Base-by-base conservation (phyloP, 2,113 vertebrate species). In the Pipra filicauda region DNA sequence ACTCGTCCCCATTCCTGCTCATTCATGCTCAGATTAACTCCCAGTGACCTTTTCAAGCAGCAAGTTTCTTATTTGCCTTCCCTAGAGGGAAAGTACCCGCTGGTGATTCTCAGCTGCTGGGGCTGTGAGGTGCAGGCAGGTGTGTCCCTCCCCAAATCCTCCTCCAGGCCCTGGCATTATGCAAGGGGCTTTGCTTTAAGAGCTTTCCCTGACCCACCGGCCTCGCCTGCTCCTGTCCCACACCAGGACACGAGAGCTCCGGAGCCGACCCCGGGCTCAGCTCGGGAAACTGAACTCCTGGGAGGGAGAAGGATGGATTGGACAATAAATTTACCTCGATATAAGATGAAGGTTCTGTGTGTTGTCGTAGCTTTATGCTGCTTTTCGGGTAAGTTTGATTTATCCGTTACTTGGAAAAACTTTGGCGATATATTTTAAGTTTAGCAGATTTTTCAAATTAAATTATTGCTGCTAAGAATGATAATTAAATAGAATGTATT, bases 41-140 rank as follows among this genome's bases (percentile, higher is more conserved):
- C 85, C 27, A 7, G 31, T 96, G 96, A 97, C 96, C 97, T 96
- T 96, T 96, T 95, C 91, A 74, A 94, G 88, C 90, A 67, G 78
- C 46, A 74, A 57, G 85, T 84, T 97, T 94, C 94, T 95, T 96
- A 90, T 88, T 95, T 96, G 54, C 85, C 87, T 94, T 95, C 79
- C 88, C 91, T 96, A 65, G 80, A 94, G 91, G 95, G 94, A 88
- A 96, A 93, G 88, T 84, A 86, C 64, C 82, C 55, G 52, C 54
- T 8, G 76, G 70, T 81, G 22, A 90, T 73, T 73, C 59, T 74
- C 48, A 88, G 91, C 57, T 58, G 85, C 72, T 73, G 24, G 12
- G 66, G 61, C 71, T 93, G 85, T 46, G 72, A 91, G 71, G 77
- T 61, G 31, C 65, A 65, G 64, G 75, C 83, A 89, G 96, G 97